phyloP scores from a whole-genome alignment of 2,797 vertebrate species.

The Mergus octosetaceus region DNA sequence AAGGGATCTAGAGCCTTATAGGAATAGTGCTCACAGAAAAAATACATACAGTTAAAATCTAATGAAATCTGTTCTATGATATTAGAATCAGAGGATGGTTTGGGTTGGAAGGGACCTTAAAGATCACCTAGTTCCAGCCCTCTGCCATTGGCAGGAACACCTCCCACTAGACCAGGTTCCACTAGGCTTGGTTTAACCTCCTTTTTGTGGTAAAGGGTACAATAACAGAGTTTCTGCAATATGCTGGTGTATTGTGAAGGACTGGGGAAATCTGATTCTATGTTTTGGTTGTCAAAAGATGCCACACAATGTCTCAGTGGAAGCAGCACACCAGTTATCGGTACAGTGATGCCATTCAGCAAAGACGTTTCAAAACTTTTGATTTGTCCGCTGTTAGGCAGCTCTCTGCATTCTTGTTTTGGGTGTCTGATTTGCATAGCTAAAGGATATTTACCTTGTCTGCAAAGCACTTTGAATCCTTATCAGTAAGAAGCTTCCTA shows the following conservation, averaged over 20 bases:
- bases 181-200: not conserved
- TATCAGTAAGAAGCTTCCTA: not conserved
- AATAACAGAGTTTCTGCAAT: not conserved
- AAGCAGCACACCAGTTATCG: not conserved
- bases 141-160: too few relatives aligned
- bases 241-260: not conserved
- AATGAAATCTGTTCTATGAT: too few relatives aligned
- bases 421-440: not conserved
- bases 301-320: not conserved
- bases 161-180: too few relatives aligned
- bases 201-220: not conserved
- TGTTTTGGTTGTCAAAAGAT: not conserved
- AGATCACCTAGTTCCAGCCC: too few relatives aligned
- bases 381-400: not conserved
- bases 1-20: fast-evolving
- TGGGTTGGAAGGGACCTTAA: too few relatives aligned
- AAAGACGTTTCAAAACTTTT: not conserved
- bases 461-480: not conserved
- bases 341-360: fast-evolving
- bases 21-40: not conserved
- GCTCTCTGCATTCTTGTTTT: not conserved
- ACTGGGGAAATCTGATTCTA: not conserved
- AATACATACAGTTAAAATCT: not conserved
- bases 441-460: not conserved
- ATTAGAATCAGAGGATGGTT: too few relatives aligned